Conservation (phyloP, 2,797 vertebrate genomes). For the Syngnathus acus region DNA sequence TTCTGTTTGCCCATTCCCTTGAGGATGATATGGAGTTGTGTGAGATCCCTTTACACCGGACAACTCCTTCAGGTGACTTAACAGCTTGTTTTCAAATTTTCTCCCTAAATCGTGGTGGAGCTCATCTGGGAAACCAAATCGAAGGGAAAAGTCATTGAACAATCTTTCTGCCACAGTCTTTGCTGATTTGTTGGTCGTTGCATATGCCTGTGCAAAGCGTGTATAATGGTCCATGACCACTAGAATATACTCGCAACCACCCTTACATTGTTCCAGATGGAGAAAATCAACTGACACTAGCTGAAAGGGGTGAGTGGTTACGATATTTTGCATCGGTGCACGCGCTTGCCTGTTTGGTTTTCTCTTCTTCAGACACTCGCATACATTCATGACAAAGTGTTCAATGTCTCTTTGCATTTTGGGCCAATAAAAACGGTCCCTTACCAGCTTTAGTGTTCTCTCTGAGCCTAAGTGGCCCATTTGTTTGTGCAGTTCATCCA, state of each 20-base stretch:
- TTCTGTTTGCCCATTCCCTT: not conserved
- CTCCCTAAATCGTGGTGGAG: not conserved
- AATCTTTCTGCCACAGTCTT: not conserved
- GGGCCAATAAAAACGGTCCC: not conserved
- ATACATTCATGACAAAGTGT: not conserved
- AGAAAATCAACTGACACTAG: constrained; percentile 9
- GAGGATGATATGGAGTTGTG: not conserved
- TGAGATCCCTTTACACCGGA: not conserved
- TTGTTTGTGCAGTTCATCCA: not conserved
- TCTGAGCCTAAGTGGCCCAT: not conserved
- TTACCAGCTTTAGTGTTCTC: not conserved
- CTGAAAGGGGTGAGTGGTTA: constrained; percentile 5
- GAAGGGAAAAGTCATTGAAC: constrained; percentile 3
- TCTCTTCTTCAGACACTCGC: constrained; percentile 10
- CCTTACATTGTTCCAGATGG: not conserved
- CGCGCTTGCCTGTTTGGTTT: not conserved
- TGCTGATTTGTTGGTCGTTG: not conserved
- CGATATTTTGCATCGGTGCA: not conserved
- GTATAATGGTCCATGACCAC: not conserved
- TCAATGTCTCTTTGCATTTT: not conserved
- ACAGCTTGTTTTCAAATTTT: not conserved
- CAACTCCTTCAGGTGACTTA: not conserved
- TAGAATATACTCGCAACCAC: not conserved
- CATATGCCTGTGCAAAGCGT: not conserved
- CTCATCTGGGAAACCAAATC: not conserved